These are phyloP conservation scores for Neosilurus mollespiculum DNA, from an alignment of 2,797 vertebrate species.

Conservation along the genomic window DNA sequence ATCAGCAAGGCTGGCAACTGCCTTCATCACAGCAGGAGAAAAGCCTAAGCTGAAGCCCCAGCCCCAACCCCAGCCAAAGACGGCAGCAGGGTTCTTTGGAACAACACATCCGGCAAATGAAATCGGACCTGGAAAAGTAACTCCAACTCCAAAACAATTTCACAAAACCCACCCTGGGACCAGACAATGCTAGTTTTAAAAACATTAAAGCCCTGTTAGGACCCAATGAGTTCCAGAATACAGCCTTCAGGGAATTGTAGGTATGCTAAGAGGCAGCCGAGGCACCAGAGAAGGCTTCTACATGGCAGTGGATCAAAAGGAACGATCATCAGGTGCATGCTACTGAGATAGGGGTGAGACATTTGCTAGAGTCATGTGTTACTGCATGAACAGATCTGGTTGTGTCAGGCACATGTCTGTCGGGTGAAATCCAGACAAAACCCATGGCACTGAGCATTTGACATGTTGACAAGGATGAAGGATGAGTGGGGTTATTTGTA, in stretches of 20 bases:
- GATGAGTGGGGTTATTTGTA: neutral
- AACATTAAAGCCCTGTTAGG: no score
- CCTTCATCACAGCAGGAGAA: neutral
- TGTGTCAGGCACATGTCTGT: neutral
- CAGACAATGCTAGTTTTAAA: neutral
- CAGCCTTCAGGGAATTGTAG: no score
- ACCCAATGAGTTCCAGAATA: no score
- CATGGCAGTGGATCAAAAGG: no score
- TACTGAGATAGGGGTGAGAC: no score
- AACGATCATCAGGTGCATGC: no score
- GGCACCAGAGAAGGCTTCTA: no score
- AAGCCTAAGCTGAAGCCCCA: neutral
- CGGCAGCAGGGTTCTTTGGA: neutral
- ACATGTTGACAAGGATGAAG: neutral
- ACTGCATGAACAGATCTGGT: neutral
- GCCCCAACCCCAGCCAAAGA: neutral
- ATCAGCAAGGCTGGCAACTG: neutral
- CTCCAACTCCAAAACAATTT: neutral
- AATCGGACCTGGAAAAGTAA: neutral
- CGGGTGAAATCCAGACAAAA: neutral
- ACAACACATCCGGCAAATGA: neutral
- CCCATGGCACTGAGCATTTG: no score
- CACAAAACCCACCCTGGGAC: neutral
- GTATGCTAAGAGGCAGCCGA: no score
- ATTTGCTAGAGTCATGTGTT: no score